These are phyloP conservation scores for Alviniconcha marisindica DNA, from an alignment of 1,140 invertebrate species.

Conservation along the genomic window DNA sequence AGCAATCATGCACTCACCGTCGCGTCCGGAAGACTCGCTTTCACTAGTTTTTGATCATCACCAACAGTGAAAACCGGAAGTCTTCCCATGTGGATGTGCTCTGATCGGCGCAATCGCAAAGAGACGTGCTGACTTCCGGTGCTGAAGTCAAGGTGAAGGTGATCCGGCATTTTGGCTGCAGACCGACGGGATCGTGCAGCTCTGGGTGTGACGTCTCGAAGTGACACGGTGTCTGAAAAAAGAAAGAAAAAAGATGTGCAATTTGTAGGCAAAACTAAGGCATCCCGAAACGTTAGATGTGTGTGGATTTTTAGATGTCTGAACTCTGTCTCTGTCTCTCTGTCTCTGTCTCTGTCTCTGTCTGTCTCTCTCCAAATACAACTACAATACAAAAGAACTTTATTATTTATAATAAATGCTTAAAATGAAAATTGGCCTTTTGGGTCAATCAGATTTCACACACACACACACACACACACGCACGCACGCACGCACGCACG, in stretches of 20 bases:
- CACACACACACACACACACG: background rate
- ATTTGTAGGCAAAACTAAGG: background rate
- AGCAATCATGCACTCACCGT: too few species aligned
- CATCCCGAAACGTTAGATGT: background rate
- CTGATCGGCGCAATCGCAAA: slow-evolving; percentile 16
- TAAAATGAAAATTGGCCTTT: background rate
- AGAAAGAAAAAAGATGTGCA: background rate
- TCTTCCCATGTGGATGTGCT: background rate
- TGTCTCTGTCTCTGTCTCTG: too few species aligned
- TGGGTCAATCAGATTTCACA: background rate
- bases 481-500: background rate
- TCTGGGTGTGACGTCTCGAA: slow-evolving; percentile 18
- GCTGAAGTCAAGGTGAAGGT: slow-evolving; percentile 21
- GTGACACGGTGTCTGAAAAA: background rate
- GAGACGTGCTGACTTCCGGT: slow-evolving; percentile 4
- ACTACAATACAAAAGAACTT: too few species aligned
- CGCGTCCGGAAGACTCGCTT: background rate
- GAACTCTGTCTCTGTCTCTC: too few species aligned
- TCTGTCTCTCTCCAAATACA: too few species aligned
- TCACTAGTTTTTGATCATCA: slow-evolving; percentile 19
- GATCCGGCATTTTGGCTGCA: background rate
- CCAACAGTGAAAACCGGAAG: slow-evolving; percentile 15
- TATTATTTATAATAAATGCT: too few species aligned
- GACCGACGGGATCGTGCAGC: background rate
- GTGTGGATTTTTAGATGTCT: too few species aligned